Conservation (phyloP, 2,113 vertebrate genomes). For the Hemiprocne comata region DNA sequence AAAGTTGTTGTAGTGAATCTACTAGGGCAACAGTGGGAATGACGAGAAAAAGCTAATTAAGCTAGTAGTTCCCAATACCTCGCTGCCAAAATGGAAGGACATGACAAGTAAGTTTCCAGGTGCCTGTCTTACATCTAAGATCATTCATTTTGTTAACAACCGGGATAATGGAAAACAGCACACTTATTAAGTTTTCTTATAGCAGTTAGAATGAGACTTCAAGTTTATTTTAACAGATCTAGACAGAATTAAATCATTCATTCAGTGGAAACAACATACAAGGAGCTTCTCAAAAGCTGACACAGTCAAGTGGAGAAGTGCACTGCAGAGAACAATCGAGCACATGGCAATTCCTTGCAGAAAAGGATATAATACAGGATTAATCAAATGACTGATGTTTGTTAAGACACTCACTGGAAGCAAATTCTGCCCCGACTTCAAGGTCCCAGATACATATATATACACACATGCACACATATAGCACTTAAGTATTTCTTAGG, state of each 20-base stretch:
- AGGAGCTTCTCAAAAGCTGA: neutral
- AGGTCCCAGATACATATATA: neutral
- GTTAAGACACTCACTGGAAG: neutral
- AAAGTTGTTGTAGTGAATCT: neutral
- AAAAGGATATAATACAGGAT: neutral
- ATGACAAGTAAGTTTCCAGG: neutral
- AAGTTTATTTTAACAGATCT: neutral
- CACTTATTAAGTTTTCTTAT: neutral
- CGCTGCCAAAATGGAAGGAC: neutral
- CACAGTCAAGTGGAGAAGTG: neutral
- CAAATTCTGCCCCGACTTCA: neutral
- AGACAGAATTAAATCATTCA: neutral
- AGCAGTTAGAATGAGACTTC: neutral
- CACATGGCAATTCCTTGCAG: neutral
- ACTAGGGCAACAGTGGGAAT: neutral
- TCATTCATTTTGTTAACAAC: neutral
- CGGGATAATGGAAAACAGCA: neutral
- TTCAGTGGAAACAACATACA: neutral
- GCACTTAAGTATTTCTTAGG: neutral
- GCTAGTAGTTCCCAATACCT: neutral
- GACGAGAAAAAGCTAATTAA: neutral
- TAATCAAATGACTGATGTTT: neutral
- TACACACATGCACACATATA: rapidly evolving
- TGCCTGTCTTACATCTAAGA: neutral
- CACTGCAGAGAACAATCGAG: neutral